phyloP scores from a whole-genome alignment of 2,113 vertebrate species.

The Zingel zingel region DNA sequence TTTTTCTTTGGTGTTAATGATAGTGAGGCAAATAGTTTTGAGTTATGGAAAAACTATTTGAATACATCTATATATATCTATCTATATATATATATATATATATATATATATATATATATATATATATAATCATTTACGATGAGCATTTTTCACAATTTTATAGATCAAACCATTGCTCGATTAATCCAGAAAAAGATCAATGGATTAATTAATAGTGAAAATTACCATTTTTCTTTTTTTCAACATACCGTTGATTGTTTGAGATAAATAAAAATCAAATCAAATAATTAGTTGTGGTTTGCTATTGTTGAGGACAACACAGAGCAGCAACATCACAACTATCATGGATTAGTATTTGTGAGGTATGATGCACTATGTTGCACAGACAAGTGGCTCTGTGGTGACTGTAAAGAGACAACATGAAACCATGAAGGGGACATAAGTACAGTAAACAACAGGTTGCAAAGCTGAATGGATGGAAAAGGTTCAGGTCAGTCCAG shows the following conservation, averaged over 20 bases:
- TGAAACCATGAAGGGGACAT: constrained; percentile 1
- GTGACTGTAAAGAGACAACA: background rate
- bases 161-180: background rate
- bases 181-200: background rate
- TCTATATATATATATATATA: too few relatives aligned
- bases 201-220: background rate
- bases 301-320: background rate
- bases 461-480: constrained; percentile 16
- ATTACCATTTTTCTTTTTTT: too few relatives aligned
- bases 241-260: too few relatives aligned
- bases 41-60: background rate
- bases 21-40: background rate
- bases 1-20: background rate
- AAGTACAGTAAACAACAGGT: background rate
- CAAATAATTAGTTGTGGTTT: background rate
- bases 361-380: constrained; percentile 50
- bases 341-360: constrained; percentile 24
- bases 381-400: constrained; percentile 4
- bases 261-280: too few relatives aligned
- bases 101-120: too few relatives aligned
- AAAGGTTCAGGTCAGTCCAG: background rate
- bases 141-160: background rate
- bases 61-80: background rate
- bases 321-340: background rate
- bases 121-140: background rate